Conservation (phyloP, 2,113 vertebrate species). For the Melanostigma gelatinosum region DNA sequence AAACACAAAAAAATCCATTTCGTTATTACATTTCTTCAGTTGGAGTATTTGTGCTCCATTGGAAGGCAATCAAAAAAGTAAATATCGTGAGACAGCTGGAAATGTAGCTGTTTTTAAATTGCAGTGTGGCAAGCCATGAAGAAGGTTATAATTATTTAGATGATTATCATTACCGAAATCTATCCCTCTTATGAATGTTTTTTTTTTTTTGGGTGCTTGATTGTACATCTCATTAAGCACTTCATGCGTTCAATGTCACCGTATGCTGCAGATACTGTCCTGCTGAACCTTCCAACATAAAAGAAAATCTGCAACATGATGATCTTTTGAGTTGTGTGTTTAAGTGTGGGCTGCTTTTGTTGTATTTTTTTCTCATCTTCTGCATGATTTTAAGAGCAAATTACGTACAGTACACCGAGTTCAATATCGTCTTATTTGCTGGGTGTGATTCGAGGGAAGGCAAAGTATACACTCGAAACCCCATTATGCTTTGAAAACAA, state of each 20-base stretch:
- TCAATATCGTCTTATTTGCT: slow-evolving; percentile 35
- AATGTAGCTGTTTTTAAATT: slow-evolving; percentile 30
- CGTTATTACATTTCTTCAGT: neutral
- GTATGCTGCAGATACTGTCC: neutral
- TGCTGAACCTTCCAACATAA: slow-evolving; percentile 14
- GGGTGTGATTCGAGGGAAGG: slow-evolving; percentile 32
- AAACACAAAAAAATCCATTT: slow-evolving; percentile 1
- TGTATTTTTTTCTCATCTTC: slow-evolving; percentile 1
- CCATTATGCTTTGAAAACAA: slow-evolving; percentile 29
- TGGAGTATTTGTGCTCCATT: slow-evolving; percentile 23
- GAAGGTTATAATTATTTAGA: slow-evolving; percentile 45
- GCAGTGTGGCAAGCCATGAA: slow-evolving; percentile 20
- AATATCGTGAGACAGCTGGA: slow-evolving; percentile 44
- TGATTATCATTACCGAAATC: slow-evolving; percentile 31
- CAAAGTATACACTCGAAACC: slow-evolving; percentile 27
- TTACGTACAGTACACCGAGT: neutral
- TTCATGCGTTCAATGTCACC: neutral
- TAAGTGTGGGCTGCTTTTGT: slow-evolving; percentile 4
- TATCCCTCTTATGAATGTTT: neutral
- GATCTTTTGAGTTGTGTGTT: neutral
- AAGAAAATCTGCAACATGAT: slow-evolving; percentile 18
- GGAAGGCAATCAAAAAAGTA: slow-evolving; percentile 45
- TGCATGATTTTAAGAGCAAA: slow-evolving; percentile 19
- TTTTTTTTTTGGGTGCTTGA: slow-evolving; percentile 1
- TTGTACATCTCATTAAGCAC: slow-evolving; percentile 20